These are phyloP conservation scores for Heteromormyrus szaboi DNA, from an alignment of 2,797 vertebrate genomes.

Conservation along the genomic window DNA sequence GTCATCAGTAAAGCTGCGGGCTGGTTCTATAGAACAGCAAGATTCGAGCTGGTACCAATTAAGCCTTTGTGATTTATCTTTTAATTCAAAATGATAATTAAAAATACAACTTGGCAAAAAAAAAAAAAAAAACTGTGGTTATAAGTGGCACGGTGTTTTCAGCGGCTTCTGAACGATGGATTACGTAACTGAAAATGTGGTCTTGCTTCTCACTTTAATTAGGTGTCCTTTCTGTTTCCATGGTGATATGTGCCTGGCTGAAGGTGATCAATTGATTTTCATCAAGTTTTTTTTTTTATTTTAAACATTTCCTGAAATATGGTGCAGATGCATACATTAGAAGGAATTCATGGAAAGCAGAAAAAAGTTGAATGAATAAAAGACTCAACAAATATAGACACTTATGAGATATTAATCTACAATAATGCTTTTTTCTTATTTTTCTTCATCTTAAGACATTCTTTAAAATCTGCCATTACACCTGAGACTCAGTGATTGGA, in stretches of 20 bases:
- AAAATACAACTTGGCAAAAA: constrained; percentile 1
- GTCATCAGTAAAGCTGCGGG: background rate
- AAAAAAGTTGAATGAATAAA: background rate
- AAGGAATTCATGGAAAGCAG: background rate
- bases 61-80: constrained; percentile 3
- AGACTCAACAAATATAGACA: background rate
- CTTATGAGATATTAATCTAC: background rate
- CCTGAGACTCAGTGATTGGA: background rate
- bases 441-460: background rate
- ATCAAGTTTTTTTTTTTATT: background rate
- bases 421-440: background rate
- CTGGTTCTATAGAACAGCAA: background rate
- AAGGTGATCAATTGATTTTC: background rate
- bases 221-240: constrained; percentile 9
- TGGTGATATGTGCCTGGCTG: background rate
- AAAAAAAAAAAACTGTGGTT: background rate
- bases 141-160: background rate
- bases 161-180: background rate
- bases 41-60: background rate
- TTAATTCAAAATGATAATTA: constrained; percentile 2
- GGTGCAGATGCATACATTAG: background rate
- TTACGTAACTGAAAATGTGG: background rate
- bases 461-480: background rate
- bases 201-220: constrained; percentile 5
- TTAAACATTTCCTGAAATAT: background rate